Conservation (phyloP, 2,113 vertebrate species). For the Rhinogobius similis region DNA sequence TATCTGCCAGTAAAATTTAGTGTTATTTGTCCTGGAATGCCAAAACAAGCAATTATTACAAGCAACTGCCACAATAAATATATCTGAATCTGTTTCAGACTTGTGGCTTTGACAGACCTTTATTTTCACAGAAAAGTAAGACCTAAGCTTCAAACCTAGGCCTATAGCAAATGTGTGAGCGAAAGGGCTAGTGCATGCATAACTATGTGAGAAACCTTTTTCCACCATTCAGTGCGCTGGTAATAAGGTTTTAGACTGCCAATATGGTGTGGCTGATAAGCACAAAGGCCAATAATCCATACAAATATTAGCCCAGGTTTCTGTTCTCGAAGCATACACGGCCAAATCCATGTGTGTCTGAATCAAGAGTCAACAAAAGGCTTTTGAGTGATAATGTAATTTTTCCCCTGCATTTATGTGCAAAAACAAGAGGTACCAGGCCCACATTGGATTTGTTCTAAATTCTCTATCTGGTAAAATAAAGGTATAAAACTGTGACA, state of each 20-base stretch:
- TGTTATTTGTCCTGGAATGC: conserved; percentile 26
- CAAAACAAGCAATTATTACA: conserved; percentile 27
- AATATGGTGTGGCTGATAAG: conserved; percentile 66
- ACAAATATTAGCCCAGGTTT: conserved; percentile 69
- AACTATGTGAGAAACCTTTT: conserved; percentile 40
- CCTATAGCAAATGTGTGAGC: conserved; percentile 38
- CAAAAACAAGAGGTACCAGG: not conserved
- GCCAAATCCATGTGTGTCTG: conserved; percentile 10
- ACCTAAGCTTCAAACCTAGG: conserved; percentile 30
- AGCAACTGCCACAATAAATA: conserved; percentile 36
- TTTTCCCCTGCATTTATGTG: conserved; percentile 3
- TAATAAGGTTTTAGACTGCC: conserved; percentile 64
- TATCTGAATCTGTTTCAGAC: conserved; percentile 28
- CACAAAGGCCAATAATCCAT: conserved; percentile 70
- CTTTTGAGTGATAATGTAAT: conserved; percentile 32
- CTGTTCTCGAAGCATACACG: conserved; percentile 38
- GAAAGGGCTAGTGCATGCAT: conserved; percentile 20
- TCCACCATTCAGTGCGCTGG: conserved; percentile 53
- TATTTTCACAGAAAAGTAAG: not conserved
- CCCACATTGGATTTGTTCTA: not conserved
- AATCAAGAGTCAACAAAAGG: conserved; percentile 50
- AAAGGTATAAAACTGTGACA: not conserved
- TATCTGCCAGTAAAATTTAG: conserved; percentile 16
- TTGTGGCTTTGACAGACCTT: conserved; percentile 18
- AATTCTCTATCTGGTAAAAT: not conserved